Conservation (phyloP, 2,888 invertebrate species). For the Ferrisia virgata region DNA sequence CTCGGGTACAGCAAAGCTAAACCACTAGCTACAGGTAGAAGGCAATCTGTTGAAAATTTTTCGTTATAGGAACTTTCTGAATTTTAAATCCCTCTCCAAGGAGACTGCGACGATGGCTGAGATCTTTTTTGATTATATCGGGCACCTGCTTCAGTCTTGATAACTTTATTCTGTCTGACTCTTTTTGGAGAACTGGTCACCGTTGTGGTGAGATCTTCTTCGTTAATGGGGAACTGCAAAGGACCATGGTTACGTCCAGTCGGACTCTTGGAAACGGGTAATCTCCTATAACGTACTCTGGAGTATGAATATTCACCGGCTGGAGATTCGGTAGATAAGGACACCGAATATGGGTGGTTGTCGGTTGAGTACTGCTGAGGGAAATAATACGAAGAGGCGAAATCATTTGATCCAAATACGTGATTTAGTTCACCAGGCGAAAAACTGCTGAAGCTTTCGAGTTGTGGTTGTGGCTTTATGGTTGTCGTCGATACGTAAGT, state of each 20-base stretch:
- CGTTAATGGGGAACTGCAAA: constrained; percentile 19
- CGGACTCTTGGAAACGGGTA: background rate
- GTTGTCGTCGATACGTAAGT: background rate
- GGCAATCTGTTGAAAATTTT: too few relatives aligned
- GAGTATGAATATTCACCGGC: constrained; percentile 27
- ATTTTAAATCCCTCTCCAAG: background rate
- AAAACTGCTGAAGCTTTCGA: background rate
- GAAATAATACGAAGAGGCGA: background rate
- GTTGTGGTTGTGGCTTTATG: background rate
- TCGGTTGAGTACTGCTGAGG: background rate
- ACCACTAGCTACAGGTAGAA: too few relatives aligned
- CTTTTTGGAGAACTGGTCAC: background rate
- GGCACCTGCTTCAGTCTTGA: background rate
- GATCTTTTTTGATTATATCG: background rate
- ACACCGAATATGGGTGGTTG: background rate
- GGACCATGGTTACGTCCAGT: background rate
- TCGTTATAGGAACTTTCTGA: too few relatives aligned
- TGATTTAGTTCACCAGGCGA: background rate
- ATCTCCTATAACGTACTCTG: constrained; percentile 27
- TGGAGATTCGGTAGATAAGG: background rate
- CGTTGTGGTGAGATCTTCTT: constrained; percentile 20
- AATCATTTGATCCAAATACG: background rate
- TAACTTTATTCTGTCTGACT: background rate
- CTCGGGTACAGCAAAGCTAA: too few relatives aligned
- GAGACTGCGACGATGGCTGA: background rate